Evolutionary conservation across 1,140 invertebrate genomes (phyloP).

Genomic region (Pseudobourletiella spinata): DNA sequence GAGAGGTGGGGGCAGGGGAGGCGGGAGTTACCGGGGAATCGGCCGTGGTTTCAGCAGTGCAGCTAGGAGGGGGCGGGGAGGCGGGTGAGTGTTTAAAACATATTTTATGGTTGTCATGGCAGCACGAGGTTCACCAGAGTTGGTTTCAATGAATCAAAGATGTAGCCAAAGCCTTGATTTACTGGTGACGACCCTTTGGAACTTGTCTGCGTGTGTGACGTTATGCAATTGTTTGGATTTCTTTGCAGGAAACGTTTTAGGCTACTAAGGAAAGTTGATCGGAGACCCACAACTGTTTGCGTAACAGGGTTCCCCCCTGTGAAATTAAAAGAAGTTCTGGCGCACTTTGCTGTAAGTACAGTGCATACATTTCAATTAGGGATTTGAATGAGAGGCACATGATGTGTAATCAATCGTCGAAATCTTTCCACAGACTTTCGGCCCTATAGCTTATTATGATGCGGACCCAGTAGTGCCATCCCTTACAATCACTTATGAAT

Average conservation of each 20-base stretch:
- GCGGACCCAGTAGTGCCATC: conserved; percentile 56
- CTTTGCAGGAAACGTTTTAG: conserved; percentile 41
- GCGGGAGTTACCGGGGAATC: conserved; percentile 14
- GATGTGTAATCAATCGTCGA: neutral
- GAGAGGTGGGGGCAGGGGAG: neutral
- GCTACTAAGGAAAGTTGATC: conserved; percentile 56
- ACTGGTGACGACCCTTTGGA: neutral
- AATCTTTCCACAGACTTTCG: conserved; percentile 42
- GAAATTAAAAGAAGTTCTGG: conserved; percentile 57
- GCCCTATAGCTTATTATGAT: conserved; percentile 58
- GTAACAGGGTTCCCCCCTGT: conserved; percentile 66
- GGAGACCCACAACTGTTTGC: conserved; percentile 65
- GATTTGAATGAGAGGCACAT: neutral
- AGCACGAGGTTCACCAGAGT: neutral
- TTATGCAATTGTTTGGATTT: neutral
- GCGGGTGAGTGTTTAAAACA: neutral
- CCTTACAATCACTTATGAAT: conserved; percentile 59
- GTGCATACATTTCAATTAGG: conserved; percentile 1
- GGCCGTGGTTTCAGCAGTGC: conserved; percentile 6
- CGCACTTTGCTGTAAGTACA: conserved; percentile 59
- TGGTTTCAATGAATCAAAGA: neutral
- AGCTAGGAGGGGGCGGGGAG: conserved; percentile 14
- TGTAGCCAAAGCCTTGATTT: neutral
- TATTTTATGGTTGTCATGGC: neutral
- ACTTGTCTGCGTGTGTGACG: neutral